Evolutionary conservation across 2,888 invertebrate genomes (phyloP).

Genomic region (Cabera pusaria): DNA sequence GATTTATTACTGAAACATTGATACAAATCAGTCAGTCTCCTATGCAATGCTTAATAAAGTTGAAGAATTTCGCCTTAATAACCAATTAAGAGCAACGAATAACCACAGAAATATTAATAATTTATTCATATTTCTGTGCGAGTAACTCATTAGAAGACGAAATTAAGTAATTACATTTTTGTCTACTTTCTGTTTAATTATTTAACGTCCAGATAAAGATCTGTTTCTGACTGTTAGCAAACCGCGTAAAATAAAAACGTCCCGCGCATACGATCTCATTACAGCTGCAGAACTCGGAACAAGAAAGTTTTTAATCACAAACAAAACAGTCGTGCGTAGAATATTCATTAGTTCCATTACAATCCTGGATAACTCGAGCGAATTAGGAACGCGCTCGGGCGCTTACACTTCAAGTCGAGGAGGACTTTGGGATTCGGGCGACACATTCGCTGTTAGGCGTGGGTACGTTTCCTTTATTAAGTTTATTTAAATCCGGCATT

Average conservation of each 20-base stretch:
- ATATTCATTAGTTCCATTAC: constrained; percentile 17
- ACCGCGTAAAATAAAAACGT: constrained; percentile 3
- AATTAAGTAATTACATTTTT: no score
- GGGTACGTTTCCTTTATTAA: constrained; percentile 12
- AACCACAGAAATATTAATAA: no score
- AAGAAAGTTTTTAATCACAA: constrained; percentile 19
- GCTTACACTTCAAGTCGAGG: background rate
- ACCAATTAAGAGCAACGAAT: no score
- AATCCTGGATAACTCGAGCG: constrained; percentile 1
- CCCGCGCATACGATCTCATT: constrained; percentile 7
- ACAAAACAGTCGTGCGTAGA: constrained; percentile 14
- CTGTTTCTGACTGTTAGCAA: no score
- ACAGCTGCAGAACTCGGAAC: background rate
- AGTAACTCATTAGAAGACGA: no score
- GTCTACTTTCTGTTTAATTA: no score
- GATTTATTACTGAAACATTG: no score
- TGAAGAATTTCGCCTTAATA: no score
- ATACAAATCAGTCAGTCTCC: no score
- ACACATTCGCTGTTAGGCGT: constrained; percentile 1
- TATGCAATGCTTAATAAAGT: no score
- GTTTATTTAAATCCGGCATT: constrained; percentile 11
- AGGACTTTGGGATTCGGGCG: constrained; percentile 1
- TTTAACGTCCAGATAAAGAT: no score
- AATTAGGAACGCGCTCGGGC: background rate
- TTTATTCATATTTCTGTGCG: no score